Conservation (phyloP, 2,797 vertebrate genomes). For the Anguilla anguilla region DNA sequence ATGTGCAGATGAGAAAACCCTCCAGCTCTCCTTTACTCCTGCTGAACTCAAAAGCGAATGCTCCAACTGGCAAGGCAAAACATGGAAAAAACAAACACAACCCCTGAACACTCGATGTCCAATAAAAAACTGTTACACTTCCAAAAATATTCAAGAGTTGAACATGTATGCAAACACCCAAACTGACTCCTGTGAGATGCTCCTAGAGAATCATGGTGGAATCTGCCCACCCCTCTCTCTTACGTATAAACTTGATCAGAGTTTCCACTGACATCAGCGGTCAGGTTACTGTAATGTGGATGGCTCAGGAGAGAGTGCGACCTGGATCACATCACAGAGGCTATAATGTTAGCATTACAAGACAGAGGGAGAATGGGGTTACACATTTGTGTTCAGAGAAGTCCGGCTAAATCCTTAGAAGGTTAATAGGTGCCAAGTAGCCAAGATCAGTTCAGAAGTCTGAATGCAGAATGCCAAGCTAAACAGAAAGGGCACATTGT, state of each 20-base stretch:
- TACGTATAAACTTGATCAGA: constrained; percentile 43
- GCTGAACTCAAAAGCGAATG: background rate
- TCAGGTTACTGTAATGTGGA: constrained; percentile 46
- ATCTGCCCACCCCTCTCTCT: constrained; percentile 20
- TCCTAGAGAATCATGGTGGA: background rate
- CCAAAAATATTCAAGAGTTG: background rate
- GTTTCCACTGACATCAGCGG: constrained; percentile 44
- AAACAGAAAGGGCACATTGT: background rate
- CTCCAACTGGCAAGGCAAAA: background rate
- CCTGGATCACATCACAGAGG: background rate
- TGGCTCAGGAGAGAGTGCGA: constrained; percentile 10
- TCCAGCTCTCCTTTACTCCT: background rate
- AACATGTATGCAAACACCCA: constrained; percentile 14
- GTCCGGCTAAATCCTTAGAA: background rate
- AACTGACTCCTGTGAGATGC: background rate
- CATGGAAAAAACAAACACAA: constrained; percentile 4
- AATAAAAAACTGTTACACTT: constrained; percentile 10
- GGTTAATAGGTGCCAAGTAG: constrained; percentile 4
- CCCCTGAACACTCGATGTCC: background rate
- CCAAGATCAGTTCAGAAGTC: background rate
- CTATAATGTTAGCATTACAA: background rate
- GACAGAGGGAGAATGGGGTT: constrained; percentile 10
- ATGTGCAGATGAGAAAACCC: constrained; percentile 14
- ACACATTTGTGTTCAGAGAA: background rate
- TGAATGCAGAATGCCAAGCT: background rate